Base-by-base conservation (phyloP, 2,113 vertebrate species). In the Datnioides undecimradiatus region DNA sequence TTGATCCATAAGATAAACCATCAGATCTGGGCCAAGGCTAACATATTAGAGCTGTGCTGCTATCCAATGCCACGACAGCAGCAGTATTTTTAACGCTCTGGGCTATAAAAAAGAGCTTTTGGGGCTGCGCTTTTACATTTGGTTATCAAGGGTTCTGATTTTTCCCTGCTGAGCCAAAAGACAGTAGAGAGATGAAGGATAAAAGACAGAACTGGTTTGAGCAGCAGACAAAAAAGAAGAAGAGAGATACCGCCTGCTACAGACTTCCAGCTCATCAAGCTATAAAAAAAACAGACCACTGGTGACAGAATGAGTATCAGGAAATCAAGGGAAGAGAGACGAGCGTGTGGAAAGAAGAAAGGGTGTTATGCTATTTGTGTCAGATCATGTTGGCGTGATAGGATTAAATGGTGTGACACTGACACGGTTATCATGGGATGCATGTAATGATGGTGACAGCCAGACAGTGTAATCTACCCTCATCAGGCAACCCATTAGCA, bases 1-100 rank as follows among this genome's bases (percentile, higher is more conserved):
- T 91, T 79, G 90, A 92, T 91, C 86, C 45, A 73, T 83, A 74
- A 88, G 78, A 88, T 90, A 87, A 79, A 90, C 74, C 83, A 87
- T 73, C 64, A 66, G 67, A 84, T 91, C 55, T 84, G 52, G 76
- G 57, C 81, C 80, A 85, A 82, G 67, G 73, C 74, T 82, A 77
- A 29, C 69, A 60, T 80, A 66, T 78, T 36, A 72, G 51, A 87
- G 49, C 75, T 62, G 38, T 51, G 58, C 70, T 49, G 57, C 45
- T 40, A 48, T 69, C 58, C 71, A 73, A 58, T 21, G 57, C 48
- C 64, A 23, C 40, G 66, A 69, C 73, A 65, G 46, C 76, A 27
- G 57, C 74, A 60, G 76, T 76, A 55, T 79, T 75, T 85, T 60
- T 45, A 76, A 66, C 16, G 3, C 25, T 34, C 34, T 63, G 41